Percentiles rank a stretch among this genome's conserved stretches.
phyloP scores from a whole-genome alignment of 37 sponge, comb jelly and placozoan species.

The Eunapius fragilis region DNA sequence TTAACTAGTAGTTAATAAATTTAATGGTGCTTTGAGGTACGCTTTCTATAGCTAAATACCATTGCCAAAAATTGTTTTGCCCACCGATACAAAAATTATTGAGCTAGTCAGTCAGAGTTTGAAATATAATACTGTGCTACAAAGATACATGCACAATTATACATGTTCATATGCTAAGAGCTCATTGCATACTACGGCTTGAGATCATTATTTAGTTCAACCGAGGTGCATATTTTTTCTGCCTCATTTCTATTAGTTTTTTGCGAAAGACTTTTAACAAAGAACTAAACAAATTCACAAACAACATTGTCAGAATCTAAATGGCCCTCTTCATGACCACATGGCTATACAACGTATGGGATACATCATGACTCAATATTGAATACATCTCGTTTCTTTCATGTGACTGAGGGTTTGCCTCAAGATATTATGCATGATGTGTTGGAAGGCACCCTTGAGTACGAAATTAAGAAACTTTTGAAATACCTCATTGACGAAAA shows the following conservation, averaged over 20 bases:
- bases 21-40: too few species aligned
- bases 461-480: constrained; percentile 28
- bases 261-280: constrained; percentile 14
- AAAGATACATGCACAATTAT: neutral
- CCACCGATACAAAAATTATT: too few species aligned
- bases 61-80: too few species aligned
- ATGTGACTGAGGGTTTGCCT: constrained; percentile 66
- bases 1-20: too few species aligned
- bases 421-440: constrained; percentile 81
- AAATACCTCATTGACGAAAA: constrained; percentile 24
- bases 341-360: constrained; percentile 68
- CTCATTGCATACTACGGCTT: neutral
- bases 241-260: constrained; percentile 26
- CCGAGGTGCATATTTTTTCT: neutral
- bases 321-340: constrained; percentile 67
- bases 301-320: constrained; percentile 50
- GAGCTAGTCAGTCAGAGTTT: too few species aligned
- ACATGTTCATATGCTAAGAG: constrained; percentile 9
- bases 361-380: constrained; percentile 37
- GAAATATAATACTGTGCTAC: neutral
- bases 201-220: neutral
- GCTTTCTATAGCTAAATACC: too few species aligned
- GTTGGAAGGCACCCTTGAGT: constrained; percentile 48
- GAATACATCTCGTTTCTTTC: constrained; percentile 54
- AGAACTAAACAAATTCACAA: constrained; percentile 28